Base-by-base conservation (phyloP, 2,888 invertebrate genomes). In the Sinhomidia bicolor region DNA sequence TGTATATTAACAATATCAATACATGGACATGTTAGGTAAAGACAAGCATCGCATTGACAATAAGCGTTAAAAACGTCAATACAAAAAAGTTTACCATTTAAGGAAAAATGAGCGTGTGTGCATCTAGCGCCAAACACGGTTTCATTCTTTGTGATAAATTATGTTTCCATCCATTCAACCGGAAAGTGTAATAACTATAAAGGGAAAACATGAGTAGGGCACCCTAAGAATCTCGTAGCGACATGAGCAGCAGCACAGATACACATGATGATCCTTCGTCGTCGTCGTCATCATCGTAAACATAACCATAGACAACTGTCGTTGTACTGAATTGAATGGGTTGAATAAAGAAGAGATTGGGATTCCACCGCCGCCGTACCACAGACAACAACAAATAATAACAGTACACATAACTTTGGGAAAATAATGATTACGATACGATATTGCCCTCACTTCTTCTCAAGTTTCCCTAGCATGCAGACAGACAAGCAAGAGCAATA, bases 241-340 rank as follows among this genome's bases (percentile, higher is more conserved):
- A 62, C 26, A 62, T 71, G 29, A 44, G 44, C n/a, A n/a, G n/a
- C n/a, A 44, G 23, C 44, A 36, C 20, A 68, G 41, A 41, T 71
- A n/a, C 20, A 20, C 12, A 44, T 10, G 65, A 65, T 29, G 17
- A 20, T 23, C 2, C 14, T 2, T 57, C 32, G 32, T 29, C 29
- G 32, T 32, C n/a, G 10, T 62, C 62, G 32, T 6, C 62, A 62
- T 0, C 29, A 7, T 20, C 41, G 17, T 68, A 41, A 68, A 41
- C 68, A 68, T 68, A 36, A 68, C 68, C 68, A 68, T 41, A 68
- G 71, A 71, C 71, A 71, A 71, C 71, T 71, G 71, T 41, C 62
- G 71, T 20, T 71, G 1, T 12, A 44, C 6, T 44, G 62, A 32
- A 62, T 29, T 62, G 3, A 62, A 14, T 12, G 20, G 44, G 71